These are phyloP conservation scores for Tuta absoluta DNA, from an alignment of 2,888 invertebrate species.

Conservation along the genomic window DNA sequence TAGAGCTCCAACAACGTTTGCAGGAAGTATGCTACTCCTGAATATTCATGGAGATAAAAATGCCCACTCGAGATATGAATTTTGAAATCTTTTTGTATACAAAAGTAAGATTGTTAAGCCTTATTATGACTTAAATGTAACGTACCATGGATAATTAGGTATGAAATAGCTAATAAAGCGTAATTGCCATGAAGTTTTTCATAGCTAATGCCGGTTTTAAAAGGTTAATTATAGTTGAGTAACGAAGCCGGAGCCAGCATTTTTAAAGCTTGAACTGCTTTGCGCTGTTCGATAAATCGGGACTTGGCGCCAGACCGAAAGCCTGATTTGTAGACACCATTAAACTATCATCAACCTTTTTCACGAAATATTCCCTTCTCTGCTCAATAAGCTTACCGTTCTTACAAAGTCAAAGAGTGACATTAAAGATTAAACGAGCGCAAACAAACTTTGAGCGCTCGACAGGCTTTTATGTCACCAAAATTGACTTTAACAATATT, in stretches of 20 bases:
- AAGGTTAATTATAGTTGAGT: conserved; percentile 10
- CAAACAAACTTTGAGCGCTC: neutral
- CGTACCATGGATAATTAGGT: conserved; percentile 12
- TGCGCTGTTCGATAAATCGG: conserved; percentile 13
- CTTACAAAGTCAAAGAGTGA: conserved; percentile 4
- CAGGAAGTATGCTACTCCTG: conserved; percentile 54
- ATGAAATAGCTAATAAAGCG: conserved; percentile 19
- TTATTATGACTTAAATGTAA: neutral
- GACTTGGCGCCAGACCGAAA: conserved; percentile 18
- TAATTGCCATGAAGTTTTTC: conserved; percentile 19
- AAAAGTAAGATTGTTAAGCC: neutral
- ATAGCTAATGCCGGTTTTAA: neutral
- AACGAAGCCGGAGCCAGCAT: conserved; percentile 7
- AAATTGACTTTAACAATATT: conserved; percentile 14
- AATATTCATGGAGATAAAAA: conserved; percentile 58
- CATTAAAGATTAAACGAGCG: conserved; percentile 15
- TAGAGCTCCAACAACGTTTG: conserved; percentile 42
- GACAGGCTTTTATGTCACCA: conserved; percentile 7
- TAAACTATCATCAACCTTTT: conserved; percentile 17
- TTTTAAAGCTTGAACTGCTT: conserved; percentile 17
- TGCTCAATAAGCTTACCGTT: neutral
- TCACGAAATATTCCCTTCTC: neutral
- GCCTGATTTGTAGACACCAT: conserved; percentile 20
- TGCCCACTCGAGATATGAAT: conserved; percentile 33
- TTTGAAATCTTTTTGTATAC: conserved; percentile 1